Evolutionary conservation across 2,888 invertebrate species (phyloP), one percentile per base, ranked within the genome.

Genomic region (Rotaria magnacalcarata): DNA sequence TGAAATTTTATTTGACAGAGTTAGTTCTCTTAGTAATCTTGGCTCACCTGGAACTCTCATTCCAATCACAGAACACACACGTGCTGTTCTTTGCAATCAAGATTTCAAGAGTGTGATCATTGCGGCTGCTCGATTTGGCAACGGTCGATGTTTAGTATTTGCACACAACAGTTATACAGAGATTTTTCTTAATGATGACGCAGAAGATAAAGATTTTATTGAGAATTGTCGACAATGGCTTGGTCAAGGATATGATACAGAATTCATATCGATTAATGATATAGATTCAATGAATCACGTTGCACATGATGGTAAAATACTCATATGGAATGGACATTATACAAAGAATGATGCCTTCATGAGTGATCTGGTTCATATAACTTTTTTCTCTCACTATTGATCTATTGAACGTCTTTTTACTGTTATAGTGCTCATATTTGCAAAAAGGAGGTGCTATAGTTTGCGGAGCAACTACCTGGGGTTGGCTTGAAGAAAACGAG

Each of bases 391-490:
- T 67, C 34, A 27, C 16, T 27, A 67, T 67, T 14, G 34, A 34
- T 27, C 16, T 34, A 2, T 1, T 8, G 2, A 27, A n/a, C 16
- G 5, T 16, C 16, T 34, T 27, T 60, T 27, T 60, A 8, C 8
- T 27, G 14, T 67, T 34, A 27, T 27, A 67, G 47, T 74, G 43
- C 34, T 56, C 54, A 47, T 87, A 86, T 84, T 34, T 88, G 19
- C 43, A 84, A 41, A 21, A 54, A 19, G 88, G 87, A 16, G 88
- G 88, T 11, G 86, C 85, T 1, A 80, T 88, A 24, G 21, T 88
- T 19, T 87, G 87, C 67, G 87, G 86, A 10, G 75, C 87, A 21
- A 87, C 87, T 14, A 86, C 88, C 1, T 88, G 88, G 88, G 88
- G 88, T 8, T 88, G 87, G 87, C 60, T 87, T 67, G 88, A 88